Conservation (phyloP, 92 coral and sea anemone genomes). For the Micromussa lordhowensis region DNA sequence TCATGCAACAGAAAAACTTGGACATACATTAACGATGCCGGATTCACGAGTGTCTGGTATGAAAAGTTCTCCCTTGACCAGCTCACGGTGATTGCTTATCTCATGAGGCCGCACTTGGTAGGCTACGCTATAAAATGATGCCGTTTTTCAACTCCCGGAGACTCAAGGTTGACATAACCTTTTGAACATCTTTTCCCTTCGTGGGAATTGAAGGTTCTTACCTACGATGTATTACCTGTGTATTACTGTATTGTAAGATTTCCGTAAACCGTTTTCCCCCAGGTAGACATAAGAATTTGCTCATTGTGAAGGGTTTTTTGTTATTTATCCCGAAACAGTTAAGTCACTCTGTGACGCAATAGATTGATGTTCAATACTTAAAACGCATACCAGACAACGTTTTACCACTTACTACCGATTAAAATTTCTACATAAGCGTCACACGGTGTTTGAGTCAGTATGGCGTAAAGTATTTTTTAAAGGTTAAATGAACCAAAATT, state of each 20-base stretch:
- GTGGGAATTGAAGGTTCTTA: not conserved
- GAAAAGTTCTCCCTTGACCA: slow-evolving; percentile 66
- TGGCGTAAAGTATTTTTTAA: no score
- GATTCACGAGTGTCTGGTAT: slow-evolving; percentile 70
- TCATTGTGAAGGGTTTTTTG: no score
- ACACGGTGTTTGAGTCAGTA: not conserved
- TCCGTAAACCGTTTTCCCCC: not conserved
- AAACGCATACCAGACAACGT: no score
- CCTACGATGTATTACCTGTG: not conserved
- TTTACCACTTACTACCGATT: not conserved
- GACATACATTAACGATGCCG: slow-evolving; percentile 75
- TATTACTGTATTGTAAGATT: not conserved
- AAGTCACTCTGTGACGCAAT: no score
- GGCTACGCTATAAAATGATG: slow-evolving; percentile 85
- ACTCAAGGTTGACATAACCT: not conserved
- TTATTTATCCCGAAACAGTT: no score
- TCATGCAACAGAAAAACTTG: slow-evolving; percentile 77
- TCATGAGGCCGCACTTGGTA: slow-evolving; percentile 83
- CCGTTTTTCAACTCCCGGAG: not conserved
- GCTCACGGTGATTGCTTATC: slow-evolving; percentile 61
- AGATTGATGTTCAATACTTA: no score
- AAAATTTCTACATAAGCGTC: not conserved
- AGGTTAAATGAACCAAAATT: no score
- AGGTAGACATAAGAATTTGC: not conserved
- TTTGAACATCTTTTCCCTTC: not conserved